Conservation (phyloP, 2,888 invertebrate genomes). For the Stenodema calcarata region DNA sequence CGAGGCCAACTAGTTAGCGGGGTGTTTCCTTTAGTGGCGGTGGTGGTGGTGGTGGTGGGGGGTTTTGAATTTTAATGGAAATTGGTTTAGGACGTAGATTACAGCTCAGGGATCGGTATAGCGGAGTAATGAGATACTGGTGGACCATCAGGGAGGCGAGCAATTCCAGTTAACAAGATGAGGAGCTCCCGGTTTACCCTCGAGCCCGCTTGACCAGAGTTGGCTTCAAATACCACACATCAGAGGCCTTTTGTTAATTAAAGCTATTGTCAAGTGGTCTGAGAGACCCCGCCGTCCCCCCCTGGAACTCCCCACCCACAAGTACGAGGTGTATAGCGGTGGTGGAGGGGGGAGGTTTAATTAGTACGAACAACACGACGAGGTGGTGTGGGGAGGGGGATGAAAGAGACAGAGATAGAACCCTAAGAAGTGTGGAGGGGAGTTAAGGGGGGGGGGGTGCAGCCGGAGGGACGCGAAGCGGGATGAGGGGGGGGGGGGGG, state of each 20-base stretch:
- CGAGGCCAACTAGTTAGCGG: neutral
- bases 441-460: neutral
- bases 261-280: conserved; percentile 44
- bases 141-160: conserved; percentile 3
- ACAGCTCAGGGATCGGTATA: neutral
- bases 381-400: neutral
- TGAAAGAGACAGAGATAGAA: neutral
- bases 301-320: too few relatives aligned
- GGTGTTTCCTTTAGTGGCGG: neutral
- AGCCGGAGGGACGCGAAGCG: neutral
- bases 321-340: neutral
- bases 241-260: conserved; percentile 46
- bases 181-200: conserved; percentile 2
- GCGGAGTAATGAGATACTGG: conserved; percentile 30
- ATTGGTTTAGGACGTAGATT: conserved; percentile 31
- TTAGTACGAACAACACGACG: conserved; percentile 38
- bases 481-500: neutral
- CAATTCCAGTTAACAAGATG: conserved; percentile 40
- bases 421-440: neutral
- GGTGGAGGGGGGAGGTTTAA: conserved; percentile 33
- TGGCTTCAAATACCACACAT: conserved; percentile 43
- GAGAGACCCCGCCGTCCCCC: neutral
- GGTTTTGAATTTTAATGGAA: conserved; percentile 18
- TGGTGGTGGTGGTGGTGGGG: neutral
- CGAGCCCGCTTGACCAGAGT: conserved; percentile 15